A percentile compares a stretch with the other conserved stretches of the same genome.
phyloP scores from a whole-genome alignment of 2,888 invertebrate species.

The Chalcosyrphus nemorum region DNA sequence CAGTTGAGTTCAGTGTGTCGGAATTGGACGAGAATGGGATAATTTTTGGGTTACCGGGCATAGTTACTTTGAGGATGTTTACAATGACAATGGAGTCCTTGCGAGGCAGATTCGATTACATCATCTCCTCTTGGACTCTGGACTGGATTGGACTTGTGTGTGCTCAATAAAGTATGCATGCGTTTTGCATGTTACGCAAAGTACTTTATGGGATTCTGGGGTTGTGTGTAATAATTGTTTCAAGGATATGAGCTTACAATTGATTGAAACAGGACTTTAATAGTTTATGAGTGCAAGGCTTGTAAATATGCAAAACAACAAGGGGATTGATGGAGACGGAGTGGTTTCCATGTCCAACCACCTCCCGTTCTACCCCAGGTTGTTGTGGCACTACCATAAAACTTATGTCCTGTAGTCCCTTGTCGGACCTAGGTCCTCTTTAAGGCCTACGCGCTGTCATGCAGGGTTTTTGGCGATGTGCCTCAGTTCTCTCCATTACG shows the following conservation, averaged over 20 bases:
- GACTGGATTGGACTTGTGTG: too few relatives aligned
- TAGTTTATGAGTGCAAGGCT: too few relatives aligned
- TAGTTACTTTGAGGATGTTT: slow-evolving; percentile 2
- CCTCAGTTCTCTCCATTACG: too few relatives aligned
- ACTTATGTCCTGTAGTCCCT: too few relatives aligned
- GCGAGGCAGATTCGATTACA: slow-evolving; percentile 22
- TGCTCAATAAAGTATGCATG: background rate
- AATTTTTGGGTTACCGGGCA: slow-evolving; percentile 36
- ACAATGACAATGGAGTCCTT: slow-evolving; percentile 15
- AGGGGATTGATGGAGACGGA: background rate
- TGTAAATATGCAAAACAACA: background rate
- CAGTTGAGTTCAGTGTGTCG: slow-evolving; percentile 50
- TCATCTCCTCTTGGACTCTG: background rate
- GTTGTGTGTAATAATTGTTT: background rate
- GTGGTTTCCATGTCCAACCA: too few relatives aligned
- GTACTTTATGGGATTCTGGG: background rate
- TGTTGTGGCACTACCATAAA: too few relatives aligned
- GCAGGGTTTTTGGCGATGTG: too few relatives aligned
- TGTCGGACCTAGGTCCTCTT: too few relatives aligned
- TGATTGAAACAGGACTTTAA: background rate
- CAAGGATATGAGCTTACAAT: background rate
- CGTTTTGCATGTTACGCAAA: background rate
- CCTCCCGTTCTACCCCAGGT: too few relatives aligned
- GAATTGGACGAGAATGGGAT: background rate
- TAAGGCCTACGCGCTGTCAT: too few relatives aligned